Evolutionary conservation across 1,140 invertebrate genomes (phyloP).

Genomic region (Drosophila suzukii): DNA sequence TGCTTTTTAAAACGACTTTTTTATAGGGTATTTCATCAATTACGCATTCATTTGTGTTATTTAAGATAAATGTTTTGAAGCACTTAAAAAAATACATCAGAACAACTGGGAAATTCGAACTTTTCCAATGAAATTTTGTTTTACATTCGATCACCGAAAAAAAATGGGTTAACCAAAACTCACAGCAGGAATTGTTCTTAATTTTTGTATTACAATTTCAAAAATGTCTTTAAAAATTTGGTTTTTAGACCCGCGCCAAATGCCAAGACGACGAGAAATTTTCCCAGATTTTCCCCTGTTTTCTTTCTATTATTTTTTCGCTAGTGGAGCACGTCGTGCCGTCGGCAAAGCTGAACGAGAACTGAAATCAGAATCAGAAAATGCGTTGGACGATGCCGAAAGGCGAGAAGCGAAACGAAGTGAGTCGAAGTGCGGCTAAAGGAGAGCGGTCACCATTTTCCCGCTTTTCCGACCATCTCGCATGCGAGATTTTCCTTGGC

Average conservation of each 20-base stretch:
- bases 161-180: conserved; percentile 1
- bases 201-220: conserved; percentile 1
- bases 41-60: conserved; percentile 6
- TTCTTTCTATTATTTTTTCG: conserved; percentile 12
- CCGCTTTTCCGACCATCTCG: conserved; percentile 30
- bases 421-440: conserved; percentile 7
- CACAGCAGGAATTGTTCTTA: conserved; percentile 1
- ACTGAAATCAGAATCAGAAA: conserved; percentile 58
- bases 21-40: conserved; percentile 2
- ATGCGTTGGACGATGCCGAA: conserved; percentile 22
- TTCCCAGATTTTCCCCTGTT: conserved; percentile 10
- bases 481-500: conserved; percentile 49
- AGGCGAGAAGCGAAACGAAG: conserved; percentile 16
- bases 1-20: conserved; percentile 1
- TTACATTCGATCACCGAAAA: conserved; percentile 6
- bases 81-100: conserved; percentile 32
- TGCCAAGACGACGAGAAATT: conserved; percentile 33
- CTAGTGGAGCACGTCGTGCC: conserved; percentile 71
- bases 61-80: conserved; percentile 10
- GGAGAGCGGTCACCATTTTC: conserved; percentile 9
- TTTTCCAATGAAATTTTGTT: conserved; percentile 6
- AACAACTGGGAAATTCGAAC: conserved; percentile 1
- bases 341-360: conserved; percentile 83
- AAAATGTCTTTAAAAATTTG: conserved; percentile 4
- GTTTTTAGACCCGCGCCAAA: conserved; percentile 31